These are phyloP conservation scores for Arctia plantaginis DNA, from an alignment of 2,888 invertebrate genomes.

Conservation along the genomic window DNA sequence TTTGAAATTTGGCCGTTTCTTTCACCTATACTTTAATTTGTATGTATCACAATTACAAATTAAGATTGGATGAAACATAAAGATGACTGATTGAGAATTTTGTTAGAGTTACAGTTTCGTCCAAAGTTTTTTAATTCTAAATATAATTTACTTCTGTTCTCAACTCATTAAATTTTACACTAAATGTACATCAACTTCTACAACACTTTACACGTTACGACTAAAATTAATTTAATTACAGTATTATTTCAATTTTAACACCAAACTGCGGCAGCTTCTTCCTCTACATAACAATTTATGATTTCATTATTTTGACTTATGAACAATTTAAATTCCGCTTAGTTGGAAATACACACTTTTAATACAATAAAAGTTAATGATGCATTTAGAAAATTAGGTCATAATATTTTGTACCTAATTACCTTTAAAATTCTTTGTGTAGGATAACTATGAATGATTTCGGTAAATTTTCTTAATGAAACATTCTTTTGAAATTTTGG, in stretches of 20 bases:
- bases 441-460: not conserved
- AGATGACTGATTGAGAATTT: not conserved
- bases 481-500: not conserved
- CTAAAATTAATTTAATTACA: slow-evolving; percentile 15
- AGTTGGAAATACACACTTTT: not conserved
- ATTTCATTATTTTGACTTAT: slow-evolving; percentile 4
- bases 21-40: not conserved
- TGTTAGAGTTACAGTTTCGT: not conserved
- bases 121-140: not conserved
- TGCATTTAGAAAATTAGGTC: not conserved
- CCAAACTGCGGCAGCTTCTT: slow-evolving; percentile 22
- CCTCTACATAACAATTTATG: slow-evolving; percentile 10
- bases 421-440: not conserved
- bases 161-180: not conserved
- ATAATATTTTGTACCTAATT: not conserved
- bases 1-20: not conserved
- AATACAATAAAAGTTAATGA: not conserved
- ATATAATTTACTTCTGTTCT: not conserved
- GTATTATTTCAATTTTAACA: slow-evolving; percentile 32
- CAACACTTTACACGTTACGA: not conserved
- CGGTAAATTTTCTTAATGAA: not conserved
- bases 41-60: not conserved
- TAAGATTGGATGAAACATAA: not conserved
- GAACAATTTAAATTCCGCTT: slow-evolving; percentile 18
- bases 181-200: not conserved